phyloP scores from a whole-genome alignment of 2,888 invertebrate genomes.

The Fragum whitleyi region DNA sequence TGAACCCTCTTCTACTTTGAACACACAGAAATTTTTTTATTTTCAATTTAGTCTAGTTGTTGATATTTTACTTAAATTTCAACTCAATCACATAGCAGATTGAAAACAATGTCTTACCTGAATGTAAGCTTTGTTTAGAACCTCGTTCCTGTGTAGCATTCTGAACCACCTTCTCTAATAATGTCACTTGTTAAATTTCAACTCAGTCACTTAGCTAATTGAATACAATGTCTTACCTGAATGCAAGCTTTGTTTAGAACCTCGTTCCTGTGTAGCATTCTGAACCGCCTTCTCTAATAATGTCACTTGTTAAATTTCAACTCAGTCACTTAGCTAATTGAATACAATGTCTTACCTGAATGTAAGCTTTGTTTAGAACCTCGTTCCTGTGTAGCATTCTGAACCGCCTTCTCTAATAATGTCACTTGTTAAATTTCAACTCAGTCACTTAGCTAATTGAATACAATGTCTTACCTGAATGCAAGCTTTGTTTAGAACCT shows the following conservation, averaged over 20 bases:
- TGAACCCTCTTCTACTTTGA: no score
- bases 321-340: no score
- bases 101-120: no score
- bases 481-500: not conserved
- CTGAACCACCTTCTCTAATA: slow-evolving; percentile 73
- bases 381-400: slow-evolving; percentile 66
- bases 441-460: no score
- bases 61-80: no score
- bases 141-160: slow-evolving; percentile 64
- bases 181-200: slow-evolving; percentile 72
- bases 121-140: not conserved
- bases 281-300: slow-evolving; percentile 73
- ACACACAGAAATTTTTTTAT: no score
- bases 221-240: no score
- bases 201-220: no score
- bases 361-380: not conserved
- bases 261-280: slow-evolving; percentile 64
- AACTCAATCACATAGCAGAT: no score
- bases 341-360: not conserved
- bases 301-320: no score
- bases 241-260: not conserved
- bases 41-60: no score
- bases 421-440: no score
- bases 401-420: slow-evolving; percentile 72
- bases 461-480: not conserved